Conservation (phyloP, 2,888 invertebrate species). For the Drosophila longiperda region DNA sequence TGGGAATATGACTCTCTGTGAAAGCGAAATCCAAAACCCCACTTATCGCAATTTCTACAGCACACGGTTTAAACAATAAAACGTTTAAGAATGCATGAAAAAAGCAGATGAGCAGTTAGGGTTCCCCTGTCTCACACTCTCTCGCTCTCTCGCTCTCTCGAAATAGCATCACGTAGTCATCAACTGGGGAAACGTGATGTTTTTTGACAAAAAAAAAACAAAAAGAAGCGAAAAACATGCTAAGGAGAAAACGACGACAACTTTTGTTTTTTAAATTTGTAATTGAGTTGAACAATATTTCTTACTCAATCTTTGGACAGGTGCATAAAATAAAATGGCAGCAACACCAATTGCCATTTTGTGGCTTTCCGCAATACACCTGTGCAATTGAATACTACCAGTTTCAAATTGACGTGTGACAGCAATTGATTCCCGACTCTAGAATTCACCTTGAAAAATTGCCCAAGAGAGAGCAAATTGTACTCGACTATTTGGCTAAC, state of each 20-base stretch:
- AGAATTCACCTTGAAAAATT: not conserved
- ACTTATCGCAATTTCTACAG: not conserved
- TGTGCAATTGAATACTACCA: conserved; percentile 27
- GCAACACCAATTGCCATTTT: conserved; percentile 26
- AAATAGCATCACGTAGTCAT: conserved; percentile 27
- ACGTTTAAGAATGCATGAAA: conserved; percentile 25
- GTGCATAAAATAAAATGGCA: conserved; percentile 16
- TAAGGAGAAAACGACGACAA: conserved; percentile 2
- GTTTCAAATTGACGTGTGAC: conserved; percentile 38
- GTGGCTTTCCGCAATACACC: conserved; percentile 12
- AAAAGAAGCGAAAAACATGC: not conserved
- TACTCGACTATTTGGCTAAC: not conserved
- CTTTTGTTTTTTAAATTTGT: conserved; percentile 19
- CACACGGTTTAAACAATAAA: conserved; percentile 17
- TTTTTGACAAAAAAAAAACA: not conserved
- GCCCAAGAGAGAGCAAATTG: not conserved
- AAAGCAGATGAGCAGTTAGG: not conserved
- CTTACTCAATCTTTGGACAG: conserved; percentile 28
- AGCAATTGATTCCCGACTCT: conserved; percentile 32
- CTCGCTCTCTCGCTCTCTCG: not conserved
- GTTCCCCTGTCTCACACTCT: not conserved
- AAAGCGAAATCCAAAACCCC: conserved; percentile 3
- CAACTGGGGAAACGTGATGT: conserved; percentile 30
- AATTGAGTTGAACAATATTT: conserved; percentile 26
- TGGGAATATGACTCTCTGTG: not conserved